Base-by-base conservation (phyloP, 2,888 invertebrate species). In the Nomada lathburiana region DNA sequence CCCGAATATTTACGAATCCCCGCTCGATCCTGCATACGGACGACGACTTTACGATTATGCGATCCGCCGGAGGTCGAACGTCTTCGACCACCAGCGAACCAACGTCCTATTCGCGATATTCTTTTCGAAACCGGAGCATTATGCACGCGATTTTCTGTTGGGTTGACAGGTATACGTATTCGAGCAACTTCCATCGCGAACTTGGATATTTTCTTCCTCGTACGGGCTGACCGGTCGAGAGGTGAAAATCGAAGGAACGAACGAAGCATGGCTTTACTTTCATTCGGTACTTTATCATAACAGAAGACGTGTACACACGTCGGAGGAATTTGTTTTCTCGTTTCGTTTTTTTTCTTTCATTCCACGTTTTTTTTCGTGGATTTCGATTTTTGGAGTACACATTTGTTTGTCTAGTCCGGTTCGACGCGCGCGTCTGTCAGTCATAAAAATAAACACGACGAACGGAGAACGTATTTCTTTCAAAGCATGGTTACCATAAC, bases 1-100 rank as follows among this genome's bases (percentile, higher is more conserved):
- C 68, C 68, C 80, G 82, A 84, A 79, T 77, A 83, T 84, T 84
- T 77, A 84, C 77, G 87, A 85, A 88, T 88, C 84, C 80, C 57
- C 72, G 75, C 70, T 83, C 79, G 77, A 67, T 55, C 36, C 47
- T 70, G 62, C 82, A 75, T 77, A 87, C 44, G 82, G 67, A 64
- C 67, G 20, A 63, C 47, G 68, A 62, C 69, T 88, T 87, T 84
- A 88, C 84, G 88, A 77, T 86, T 84, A 82, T 83, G 78, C 74
- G 80, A 59, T 74, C 53, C 80, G 64, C 29, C 70, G 71, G 72
- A 64, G 71, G 55, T 72, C 80, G 64, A 57, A n/a, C 50, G 50
- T 71, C 29, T n/a, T 44, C 70, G 60, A 50, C 70, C 70, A 70
- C 36, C 69, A 23, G 29, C 59, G 67, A 44, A 50, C 5, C 11